A percentile compares a stretch with the other conserved stretches of the same genome.
Evolutionary conservation across 2,888 invertebrate genomes (phyloP).

Genomic region (Troglohyphantes excavatus): DNA sequence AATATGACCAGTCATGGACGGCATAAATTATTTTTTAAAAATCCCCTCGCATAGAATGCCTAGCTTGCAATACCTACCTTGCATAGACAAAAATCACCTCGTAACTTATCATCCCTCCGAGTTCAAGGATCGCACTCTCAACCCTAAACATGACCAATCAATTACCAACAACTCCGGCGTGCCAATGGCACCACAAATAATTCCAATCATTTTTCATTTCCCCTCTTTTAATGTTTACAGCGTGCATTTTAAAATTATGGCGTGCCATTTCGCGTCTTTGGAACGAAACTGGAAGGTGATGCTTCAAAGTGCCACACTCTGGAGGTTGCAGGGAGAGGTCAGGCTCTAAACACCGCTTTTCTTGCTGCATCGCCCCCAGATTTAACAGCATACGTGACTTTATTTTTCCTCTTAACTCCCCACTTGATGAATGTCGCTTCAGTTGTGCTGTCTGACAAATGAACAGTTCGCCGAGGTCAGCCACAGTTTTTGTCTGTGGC

Average conservation of each 20-base stretch:
- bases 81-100: not conserved
- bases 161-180: constrained; percentile 29
- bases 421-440: constrained; percentile 59
- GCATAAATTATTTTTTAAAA: not conserved
- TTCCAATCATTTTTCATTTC: constrained; percentile 49
- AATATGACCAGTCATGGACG: not conserved
- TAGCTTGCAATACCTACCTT: not conserved
- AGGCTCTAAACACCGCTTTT: constrained; percentile 23
- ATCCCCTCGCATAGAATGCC: not conserved
- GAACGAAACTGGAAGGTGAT: constrained; percentile 12
- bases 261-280: constrained; percentile 51
- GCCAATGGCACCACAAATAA: not conserved
- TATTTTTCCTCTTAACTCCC: not conserved
- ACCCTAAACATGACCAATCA: constrained; percentile 65
- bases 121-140: constrained; percentile 54
- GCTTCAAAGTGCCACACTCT: constrained; percentile 49
- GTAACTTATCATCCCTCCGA: not conserved
- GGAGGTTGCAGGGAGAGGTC: constrained; percentile 8
- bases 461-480: constrained; percentile 36
- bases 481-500: constrained; percentile 1
- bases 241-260: constrained; percentile 72
- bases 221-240: constrained; percentile 51
- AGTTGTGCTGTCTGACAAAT: constrained; percentile 30
- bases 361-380: not conserved
- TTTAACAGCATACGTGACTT: constrained; percentile 47